A percentile compares a stretch with the other conserved stretches of the same genome.
These are phyloP conservation scores for Drosophila sp. DNA, from an alignment of 1,140 invertebrate genomes.

Conservation along the genomic window DNA sequence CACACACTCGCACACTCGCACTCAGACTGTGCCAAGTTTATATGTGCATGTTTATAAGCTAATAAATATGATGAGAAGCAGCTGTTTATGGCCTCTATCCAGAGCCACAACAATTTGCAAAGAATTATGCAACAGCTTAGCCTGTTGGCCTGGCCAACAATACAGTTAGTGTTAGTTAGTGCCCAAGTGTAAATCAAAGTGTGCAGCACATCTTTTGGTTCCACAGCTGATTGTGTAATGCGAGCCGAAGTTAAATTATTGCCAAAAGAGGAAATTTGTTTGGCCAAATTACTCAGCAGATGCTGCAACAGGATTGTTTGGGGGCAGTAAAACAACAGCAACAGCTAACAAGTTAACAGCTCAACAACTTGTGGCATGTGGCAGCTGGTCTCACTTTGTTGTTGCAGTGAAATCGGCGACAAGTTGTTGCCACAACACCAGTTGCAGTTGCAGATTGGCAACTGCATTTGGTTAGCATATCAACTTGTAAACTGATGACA, in stretches of 20 bases:
- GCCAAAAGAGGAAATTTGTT: conserved; percentile 15
- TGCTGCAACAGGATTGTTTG: conserved; percentile 33
- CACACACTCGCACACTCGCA: conserved; percentile 17
- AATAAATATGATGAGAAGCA: conserved; percentile 57
- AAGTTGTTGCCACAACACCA: conserved; percentile 27
- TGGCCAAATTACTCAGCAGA: conserved; percentile 37
- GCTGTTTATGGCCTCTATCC: conserved; percentile 1
- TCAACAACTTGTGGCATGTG: conserved; percentile 37
- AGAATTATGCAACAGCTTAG: conserved; percentile 60
- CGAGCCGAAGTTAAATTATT: conserved; percentile 33
- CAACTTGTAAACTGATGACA: conserved; percentile 45
- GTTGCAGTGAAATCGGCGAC: conserved; percentile 36
- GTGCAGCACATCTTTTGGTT: conserved; percentile 32
- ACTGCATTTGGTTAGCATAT: conserved; percentile 34
- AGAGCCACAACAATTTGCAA: conserved; percentile 16
- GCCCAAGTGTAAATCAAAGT: conserved; percentile 66
- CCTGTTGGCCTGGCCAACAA: conserved; percentile 29
- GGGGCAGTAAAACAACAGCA: not conserved
- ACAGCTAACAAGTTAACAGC: conserved; percentile 7
- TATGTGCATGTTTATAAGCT: conserved; percentile 74
- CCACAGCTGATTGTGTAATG: conserved; percentile 43
- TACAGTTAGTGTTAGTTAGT: no score
- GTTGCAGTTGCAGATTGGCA: conserved; percentile 5
- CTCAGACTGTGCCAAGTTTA: conserved; percentile 21
- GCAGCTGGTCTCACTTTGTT: conserved; percentile 26